Evolutionary conservation across 2,888 invertebrate genomes (phyloP).

Genomic region (Agriotes lineatus): DNA sequence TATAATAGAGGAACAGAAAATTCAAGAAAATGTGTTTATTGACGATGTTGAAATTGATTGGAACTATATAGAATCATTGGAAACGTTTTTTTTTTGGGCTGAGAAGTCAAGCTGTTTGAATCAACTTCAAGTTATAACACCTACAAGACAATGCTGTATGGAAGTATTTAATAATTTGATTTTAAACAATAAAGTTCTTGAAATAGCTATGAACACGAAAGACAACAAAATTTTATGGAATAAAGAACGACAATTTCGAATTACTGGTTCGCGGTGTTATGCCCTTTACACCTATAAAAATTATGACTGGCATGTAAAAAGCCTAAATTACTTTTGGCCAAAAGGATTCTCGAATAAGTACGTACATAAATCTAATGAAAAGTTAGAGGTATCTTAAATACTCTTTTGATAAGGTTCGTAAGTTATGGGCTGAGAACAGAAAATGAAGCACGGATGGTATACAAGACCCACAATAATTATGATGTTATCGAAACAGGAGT

Average conservation of each 20-base stretch:
- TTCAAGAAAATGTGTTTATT: not conserved
- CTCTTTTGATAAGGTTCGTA: not conserved
- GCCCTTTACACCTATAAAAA: constrained; percentile 12
- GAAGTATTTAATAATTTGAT: not conserved
- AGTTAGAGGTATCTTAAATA: not conserved
- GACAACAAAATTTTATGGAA: not conserved
- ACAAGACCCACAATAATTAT: not conserved
- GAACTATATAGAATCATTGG: not conserved
- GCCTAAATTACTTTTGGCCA: constrained; percentile 8
- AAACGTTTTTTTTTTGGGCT: not conserved
- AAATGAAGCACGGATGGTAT: not conserved
- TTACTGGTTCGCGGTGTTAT: constrained; percentile 17
- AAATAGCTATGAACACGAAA: constrained; percentile 4
- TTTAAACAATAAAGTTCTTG: not conserved
- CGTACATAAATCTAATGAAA: not conserved
- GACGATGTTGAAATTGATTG: not conserved
- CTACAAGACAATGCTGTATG: not conserved
- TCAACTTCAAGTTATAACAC: constrained; percentile 6
- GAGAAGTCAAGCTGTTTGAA: not conserved
- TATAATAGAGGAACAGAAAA: not conserved
- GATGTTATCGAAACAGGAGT: constrained; percentile 13
- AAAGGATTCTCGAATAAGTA: constrained; percentile 13
- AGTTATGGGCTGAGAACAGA: not conserved
- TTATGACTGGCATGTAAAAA: constrained; percentile 3
- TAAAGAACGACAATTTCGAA: constrained; percentile 8